Conservation (phyloP, 2,113 vertebrate species). For the Genyomyrus donnyi region DNA sequence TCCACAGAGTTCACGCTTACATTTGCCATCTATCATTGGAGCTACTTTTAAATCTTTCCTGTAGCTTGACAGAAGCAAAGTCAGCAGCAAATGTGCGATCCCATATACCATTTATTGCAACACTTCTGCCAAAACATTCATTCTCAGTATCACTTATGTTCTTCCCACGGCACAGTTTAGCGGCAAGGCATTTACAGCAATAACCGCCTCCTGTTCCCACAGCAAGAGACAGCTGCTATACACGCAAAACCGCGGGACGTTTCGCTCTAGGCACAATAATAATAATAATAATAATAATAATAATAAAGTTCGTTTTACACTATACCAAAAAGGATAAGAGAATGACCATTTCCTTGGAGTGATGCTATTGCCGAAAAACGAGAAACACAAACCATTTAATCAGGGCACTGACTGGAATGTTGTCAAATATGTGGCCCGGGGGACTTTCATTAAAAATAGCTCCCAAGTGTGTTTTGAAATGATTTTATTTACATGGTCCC, state of each 20-base stretch:
- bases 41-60: background rate
- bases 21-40: background rate
- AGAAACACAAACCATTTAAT: background rate
- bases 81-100: background rate
- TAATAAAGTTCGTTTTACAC: background rate
- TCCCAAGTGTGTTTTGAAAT: constrained; percentile 4
- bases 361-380: background rate
- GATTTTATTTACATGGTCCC: background rate
- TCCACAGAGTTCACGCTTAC: background rate
- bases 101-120: background rate
- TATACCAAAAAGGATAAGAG: background rate
- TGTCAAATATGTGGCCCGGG: constrained; percentile 18
- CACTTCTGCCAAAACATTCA: background rate
- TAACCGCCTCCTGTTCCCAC: background rate
- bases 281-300: background rate
- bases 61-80: background rate
- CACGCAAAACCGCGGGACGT: background rate
- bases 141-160: background rate
- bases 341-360: background rate
- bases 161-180: background rate
- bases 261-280: too few species aligned
- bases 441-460: constrained; percentile 19
- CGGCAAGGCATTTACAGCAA: background rate
- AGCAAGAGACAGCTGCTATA: background rate
- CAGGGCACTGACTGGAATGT: background rate